Percentiles rank a stretch among this genome's conserved stretches.
These are phyloP conservation scores for Tupaia tana DNA, from an alignment of 2,113 vertebrate genomes.

Conservation along the genomic window DNA sequence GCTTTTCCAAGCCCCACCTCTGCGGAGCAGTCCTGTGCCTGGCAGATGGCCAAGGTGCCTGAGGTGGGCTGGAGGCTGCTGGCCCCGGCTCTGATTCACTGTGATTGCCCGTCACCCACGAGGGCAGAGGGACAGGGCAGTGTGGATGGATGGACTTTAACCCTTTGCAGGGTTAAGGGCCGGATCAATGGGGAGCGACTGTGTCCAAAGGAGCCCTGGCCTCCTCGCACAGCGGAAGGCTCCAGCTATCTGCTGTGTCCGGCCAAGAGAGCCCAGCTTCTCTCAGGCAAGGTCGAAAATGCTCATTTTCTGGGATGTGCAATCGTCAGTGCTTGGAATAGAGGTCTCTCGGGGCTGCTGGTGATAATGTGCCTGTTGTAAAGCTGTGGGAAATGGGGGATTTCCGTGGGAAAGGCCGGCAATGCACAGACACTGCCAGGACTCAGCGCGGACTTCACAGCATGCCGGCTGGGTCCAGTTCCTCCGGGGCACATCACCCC, in stretches of 20 bases:
- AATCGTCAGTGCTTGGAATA: neutral
- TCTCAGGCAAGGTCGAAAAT: no score
- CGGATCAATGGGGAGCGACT: neutral
- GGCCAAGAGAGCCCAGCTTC: neutral
- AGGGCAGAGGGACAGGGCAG: neutral
- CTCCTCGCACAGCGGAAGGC: neutral
- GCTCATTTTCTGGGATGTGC: fast-evolving
- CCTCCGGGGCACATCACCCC: neutral
- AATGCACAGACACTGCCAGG: neutral
- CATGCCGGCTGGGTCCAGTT: neutral
- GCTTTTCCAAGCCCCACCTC: constrained; percentile 83
- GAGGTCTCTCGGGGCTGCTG: no score
- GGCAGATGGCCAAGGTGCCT: constrained; percentile 84
- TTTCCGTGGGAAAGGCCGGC: neutral
- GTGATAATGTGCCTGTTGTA: no score
- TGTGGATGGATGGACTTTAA: neutral
- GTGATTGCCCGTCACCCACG: neutral
- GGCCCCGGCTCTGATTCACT: constrained; percentile 61
- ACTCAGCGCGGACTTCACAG: neutral
- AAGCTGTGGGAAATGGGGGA: neutral
- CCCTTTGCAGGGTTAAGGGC: neutral
- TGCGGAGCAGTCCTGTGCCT: constrained; percentile 80
- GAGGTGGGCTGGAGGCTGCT: constrained; percentile 38
- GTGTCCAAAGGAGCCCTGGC: fast-evolving
- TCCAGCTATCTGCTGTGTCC: neutral